Base-by-base conservation (phyloP, 1,140 invertebrate species). In the Eufriesea mexicana region DNA sequence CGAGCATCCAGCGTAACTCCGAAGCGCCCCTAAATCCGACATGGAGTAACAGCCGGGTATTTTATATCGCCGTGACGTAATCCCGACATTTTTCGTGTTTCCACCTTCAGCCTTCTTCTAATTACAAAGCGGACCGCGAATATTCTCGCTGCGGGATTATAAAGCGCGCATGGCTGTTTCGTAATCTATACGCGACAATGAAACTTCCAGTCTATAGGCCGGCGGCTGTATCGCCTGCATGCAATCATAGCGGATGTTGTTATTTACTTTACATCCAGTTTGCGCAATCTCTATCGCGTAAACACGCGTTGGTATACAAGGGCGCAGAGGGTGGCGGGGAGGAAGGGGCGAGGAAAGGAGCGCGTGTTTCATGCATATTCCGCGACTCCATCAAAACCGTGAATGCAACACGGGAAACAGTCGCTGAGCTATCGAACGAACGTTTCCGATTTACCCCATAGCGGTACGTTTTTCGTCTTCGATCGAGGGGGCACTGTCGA, bases 241-340 rank as follows among this genome's bases (percentile, higher is more conserved):
- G 83, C 79, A 86, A 88, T 88, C 86, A 86, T 86, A 81, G 66
- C 59, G 73, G 73, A 81, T 86, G 86, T 88, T 86, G 84, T 86
- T 88, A 88, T 88, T 88, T 88, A 84, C 86, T 86, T 88, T 82
- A 74, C 86, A 86, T 88, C 68, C 82, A 75, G 82, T 86, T 86
- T 78, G 81, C 54, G 61, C 86, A 84, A 86, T 88, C 82, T 75
- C 81, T 83, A 83, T 78, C 81, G 75, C 66, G 57, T 57, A 83
- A 83, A 83, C 75, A 83, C 54, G 66, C 64, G 55, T 64, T 28
- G 62, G 18, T 61, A 61, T 77, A 62, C 55, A 64, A 16, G 12
- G 5, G 4, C 18, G 7, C 28, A 54, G 12, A 14, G 7, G 54
- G 6, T 1, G 16, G 28, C 14, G 28, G 20, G 2, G 42, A 18